Evolutionary conservation across 53 echinoderm and acorn worm genomes (phyloP).

Genomic region (Holothuria scabra): DNA sequence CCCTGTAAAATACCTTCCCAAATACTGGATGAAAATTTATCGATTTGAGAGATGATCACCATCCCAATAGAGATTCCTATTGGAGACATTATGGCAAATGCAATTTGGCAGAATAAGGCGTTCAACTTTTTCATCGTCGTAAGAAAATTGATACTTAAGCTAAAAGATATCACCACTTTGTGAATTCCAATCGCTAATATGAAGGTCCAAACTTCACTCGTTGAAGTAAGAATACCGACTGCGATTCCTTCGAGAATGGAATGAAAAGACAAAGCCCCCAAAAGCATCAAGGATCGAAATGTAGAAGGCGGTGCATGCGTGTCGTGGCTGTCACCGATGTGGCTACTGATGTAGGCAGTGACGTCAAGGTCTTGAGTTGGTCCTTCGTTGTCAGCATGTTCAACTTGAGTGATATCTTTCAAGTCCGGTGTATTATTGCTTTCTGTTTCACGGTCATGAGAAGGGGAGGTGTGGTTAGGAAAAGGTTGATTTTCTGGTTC

Average conservation of each 20-base stretch:
- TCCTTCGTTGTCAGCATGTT: no score
- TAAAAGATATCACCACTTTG: conserved; percentile 72
- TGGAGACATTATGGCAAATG: conserved; percentile 75
- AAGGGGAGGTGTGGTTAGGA: no score
- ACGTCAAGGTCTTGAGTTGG: background rate
- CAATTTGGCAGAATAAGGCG: conserved; percentile 17
- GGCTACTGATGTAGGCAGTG: background rate
- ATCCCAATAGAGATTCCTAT: conserved; percentile 65
- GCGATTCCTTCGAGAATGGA: conserved; percentile 77
- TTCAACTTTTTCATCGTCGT: conserved; percentile 39
- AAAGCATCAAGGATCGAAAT: conserved; percentile 55
- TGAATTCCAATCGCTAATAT: conserved; percentile 72
- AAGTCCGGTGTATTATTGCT: no score
- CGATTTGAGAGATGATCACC: conserved; percentile 32
- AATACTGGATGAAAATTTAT: background rate
- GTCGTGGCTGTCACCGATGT: background rate
- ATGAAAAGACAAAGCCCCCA: conserved; percentile 69
- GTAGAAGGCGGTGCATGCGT: background rate
- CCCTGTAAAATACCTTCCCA: conserved; percentile 66
- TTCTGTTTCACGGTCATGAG: no score
- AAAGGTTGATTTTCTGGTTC: no score
- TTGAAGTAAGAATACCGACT: conserved; percentile 55
- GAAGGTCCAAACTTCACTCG: conserved; percentile 53
- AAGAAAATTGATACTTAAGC: conserved; percentile 62
- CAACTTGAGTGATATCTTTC: no score